A percentile compares a stretch with the other conserved stretches of the same genome.
phyloP scores from a whole-genome alignment of 2,113 vertebrate species.

The Phodopus roborovskii region DNA sequence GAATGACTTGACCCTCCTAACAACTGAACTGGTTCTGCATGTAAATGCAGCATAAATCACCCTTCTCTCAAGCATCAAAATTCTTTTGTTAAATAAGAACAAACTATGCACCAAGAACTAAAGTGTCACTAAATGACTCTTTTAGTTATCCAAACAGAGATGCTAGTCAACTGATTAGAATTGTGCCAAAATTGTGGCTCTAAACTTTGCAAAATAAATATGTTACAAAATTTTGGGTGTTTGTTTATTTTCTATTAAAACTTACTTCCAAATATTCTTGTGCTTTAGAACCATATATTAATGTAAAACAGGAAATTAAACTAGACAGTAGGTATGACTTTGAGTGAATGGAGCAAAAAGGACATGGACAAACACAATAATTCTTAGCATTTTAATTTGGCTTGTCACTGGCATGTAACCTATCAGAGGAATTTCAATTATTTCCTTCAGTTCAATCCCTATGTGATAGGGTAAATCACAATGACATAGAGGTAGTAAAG shows the following conservation, averaged over 20 bases:
- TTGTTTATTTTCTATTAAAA: background rate
- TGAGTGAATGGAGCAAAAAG: background rate
- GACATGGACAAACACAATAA: background rate
- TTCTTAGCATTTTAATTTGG: background rate
- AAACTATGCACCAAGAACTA: slow-evolving; percentile 18
- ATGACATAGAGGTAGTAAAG: background rate
- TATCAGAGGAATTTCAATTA: background rate
- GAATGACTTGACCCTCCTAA: slow-evolving; percentile 78
- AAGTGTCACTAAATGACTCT: background rate
- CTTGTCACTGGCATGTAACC: background rate
- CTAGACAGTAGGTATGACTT: background rate
- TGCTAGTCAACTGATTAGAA: background rate
- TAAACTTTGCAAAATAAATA: slow-evolving; percentile 44
- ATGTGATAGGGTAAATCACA: background rate
- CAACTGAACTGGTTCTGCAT: slow-evolving; percentile 71
- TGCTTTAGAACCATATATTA: background rate
- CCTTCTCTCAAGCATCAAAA: slow-evolving; percentile 42
- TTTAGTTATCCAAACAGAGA: background rate
- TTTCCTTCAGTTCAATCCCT: background rate
- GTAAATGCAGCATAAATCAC: slow-evolving; percentile 66
- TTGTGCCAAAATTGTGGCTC: background rate
- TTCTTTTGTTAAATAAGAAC: slow-evolving; percentile 43
- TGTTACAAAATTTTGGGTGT: background rate
- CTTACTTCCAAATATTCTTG: background rate
- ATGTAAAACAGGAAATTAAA: slow-evolving; percentile 1